phyloP scores from a whole-genome alignment of 2,888 invertebrate genomes.

The Ectemnius continuus region DNA sequence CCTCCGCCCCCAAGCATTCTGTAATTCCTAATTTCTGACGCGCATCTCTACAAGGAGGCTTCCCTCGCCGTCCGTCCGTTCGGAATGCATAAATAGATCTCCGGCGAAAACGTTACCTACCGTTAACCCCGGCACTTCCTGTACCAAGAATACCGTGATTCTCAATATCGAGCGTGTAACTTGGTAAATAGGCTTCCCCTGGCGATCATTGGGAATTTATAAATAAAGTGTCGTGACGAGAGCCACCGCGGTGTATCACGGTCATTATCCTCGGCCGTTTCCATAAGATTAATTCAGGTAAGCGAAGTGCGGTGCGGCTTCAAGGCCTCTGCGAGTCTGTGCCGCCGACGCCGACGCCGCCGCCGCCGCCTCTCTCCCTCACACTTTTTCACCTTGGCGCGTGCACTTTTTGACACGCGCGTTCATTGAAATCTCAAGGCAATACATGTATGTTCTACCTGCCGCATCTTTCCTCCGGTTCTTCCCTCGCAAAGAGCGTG shows the following conservation, averaged over 20 bases:
- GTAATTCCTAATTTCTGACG: too few relatives aligned
- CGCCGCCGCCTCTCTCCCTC: not conserved
- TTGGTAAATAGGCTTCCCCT: too few relatives aligned
- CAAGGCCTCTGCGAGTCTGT: not conserved
- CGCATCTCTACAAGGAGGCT: too few relatives aligned
- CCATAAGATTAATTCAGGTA: not conserved
- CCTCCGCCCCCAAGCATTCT: too few relatives aligned
- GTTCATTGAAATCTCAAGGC: constrained; percentile 1
- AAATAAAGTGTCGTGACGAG: too few relatives aligned
- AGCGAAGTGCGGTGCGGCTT: not conserved
- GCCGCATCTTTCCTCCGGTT: not conserved
- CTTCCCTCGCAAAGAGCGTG: not conserved
- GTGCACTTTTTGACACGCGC: constrained; percentile 7
- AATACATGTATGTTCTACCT: not conserved
- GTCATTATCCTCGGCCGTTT: constrained; percentile 1
- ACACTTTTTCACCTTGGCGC: not conserved
- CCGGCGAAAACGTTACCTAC: too few relatives aligned
- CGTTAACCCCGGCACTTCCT: too few relatives aligned
- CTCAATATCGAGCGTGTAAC: too few relatives aligned
- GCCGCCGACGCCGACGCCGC: not conserved
- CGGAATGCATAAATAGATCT: too few relatives aligned
- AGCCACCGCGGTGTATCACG: not conserved
- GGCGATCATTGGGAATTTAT: too few relatives aligned
- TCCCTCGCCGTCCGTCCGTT: too few relatives aligned
- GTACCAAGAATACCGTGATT: too few relatives aligned